Conservation (phyloP, 2,113 vertebrate genomes). For the Petromus typicus region DNA sequence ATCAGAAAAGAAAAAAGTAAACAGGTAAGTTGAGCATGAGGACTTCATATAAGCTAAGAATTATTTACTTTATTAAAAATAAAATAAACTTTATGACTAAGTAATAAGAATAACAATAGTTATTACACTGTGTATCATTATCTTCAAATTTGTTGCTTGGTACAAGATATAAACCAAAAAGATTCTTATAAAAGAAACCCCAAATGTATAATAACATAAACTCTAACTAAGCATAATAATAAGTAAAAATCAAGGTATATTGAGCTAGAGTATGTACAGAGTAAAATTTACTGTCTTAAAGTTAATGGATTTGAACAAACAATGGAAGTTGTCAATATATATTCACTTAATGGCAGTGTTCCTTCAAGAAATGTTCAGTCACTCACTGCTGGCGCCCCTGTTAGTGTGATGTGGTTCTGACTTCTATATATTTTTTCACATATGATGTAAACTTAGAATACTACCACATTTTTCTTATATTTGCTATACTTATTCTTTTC, state of each 20-base stretch:
- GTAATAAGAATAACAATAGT: background rate
- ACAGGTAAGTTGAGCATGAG: slow-evolving; percentile 61
- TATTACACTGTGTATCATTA: background rate
- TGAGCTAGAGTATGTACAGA: background rate
- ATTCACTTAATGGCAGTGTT: slow-evolving; percentile 24
- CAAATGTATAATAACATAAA: background rate
- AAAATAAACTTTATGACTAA: background rate
- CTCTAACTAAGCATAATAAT: background rate
- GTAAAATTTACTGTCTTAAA: background rate
- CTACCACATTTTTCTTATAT: background rate
- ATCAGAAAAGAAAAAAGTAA: slow-evolving; percentile 46
- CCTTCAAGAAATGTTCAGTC: background rate
- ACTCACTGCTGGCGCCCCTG: background rate
- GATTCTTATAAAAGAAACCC: background rate
- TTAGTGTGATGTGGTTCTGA: background rate
- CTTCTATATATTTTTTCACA: background rate
- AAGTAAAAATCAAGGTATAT: background rate
- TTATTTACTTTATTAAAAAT: background rate
- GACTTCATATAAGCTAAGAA: background rate
- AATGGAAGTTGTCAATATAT: slow-evolving; percentile 1
- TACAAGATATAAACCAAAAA: background rate
- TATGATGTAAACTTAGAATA: background rate
- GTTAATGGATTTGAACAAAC: slow-evolving; percentile 34
- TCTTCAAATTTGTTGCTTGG: background rate
- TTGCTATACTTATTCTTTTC: background rate